phyloP scores from a whole-genome alignment of 2,113 vertebrate species.

The Electrona antarctica region DNA sequence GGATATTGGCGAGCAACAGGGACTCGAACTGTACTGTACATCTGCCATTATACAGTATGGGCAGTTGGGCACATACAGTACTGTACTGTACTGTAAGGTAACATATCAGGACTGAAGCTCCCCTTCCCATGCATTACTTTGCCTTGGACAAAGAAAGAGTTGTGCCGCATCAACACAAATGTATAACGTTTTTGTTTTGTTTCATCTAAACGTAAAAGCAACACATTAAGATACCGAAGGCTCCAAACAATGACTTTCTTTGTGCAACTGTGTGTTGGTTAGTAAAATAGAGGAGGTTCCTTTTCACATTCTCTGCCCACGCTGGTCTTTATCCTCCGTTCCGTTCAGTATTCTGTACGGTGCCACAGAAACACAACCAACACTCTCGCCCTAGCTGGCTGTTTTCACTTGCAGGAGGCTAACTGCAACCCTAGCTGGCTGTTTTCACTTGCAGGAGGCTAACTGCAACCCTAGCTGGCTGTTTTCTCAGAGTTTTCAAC shows the following conservation, averaged over 20 bases:
- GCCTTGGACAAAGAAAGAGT: neutral
- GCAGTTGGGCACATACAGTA: neutral
- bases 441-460: constrained; percentile 19
- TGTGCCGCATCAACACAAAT: neutral
- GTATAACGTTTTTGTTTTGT: no score
- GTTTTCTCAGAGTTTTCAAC: neutral
- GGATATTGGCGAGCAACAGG: neutral
- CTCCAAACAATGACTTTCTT: neutral
- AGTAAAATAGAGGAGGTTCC: neutral
- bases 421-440: neutral
- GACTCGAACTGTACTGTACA: neutral
- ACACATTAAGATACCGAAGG: no score
- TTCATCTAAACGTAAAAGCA: no score
- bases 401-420: constrained; percentile 9
- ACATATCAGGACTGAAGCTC: neutral
- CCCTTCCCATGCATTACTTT: neutral
- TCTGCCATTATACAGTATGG: neutral
- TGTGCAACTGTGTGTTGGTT: constrained; percentile 1
- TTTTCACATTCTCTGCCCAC: neutral
- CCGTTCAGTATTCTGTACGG: no score
- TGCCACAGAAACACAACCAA: constrained; percentile 5
- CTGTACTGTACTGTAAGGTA: neutral
- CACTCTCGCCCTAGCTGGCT: constrained; percentile 9
- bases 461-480: constrained; percentile 14
- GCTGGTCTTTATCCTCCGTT: neutral